Conservation (phyloP, 2,113 vertebrate species). For the Sus scrofa region DNA sequence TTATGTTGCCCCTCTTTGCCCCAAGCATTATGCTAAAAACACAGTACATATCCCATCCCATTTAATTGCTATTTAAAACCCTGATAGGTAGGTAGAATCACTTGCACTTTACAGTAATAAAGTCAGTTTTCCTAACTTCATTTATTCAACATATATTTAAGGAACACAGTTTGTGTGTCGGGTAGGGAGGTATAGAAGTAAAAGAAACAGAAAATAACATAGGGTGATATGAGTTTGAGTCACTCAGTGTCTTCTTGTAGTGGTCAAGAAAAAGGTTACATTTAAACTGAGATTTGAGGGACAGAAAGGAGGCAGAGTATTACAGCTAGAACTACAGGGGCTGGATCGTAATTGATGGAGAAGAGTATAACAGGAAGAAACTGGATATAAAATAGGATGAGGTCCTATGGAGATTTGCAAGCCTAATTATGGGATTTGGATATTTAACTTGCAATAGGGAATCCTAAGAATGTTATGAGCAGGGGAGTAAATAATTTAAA, state of each 20-base stretch:
- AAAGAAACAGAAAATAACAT: background rate
- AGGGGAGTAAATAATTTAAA: background rate
- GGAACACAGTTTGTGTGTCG: background rate
- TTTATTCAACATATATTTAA: constrained; percentile 14
- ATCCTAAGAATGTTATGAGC: background rate
- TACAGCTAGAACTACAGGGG: background rate
- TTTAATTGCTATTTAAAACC: background rate
- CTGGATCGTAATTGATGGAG: background rate
- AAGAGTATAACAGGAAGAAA: background rate
- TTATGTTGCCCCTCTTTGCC: background rate
- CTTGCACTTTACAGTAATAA: background rate
- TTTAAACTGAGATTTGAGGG: background rate
- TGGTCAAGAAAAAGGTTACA: background rate
- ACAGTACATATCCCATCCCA: background rate
- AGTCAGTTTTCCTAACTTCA: background rate
- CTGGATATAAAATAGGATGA: background rate
- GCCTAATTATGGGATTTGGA: background rate
- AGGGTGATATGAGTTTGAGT: background rate
- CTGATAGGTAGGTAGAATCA: background rate
- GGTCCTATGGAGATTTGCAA: background rate
- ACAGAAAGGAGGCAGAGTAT: background rate
- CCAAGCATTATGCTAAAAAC: background rate
- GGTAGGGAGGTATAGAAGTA: background rate
- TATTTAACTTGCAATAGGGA: background rate
- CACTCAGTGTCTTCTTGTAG: background rate